phyloP scores from a whole-genome alignment of 2,113 vertebrate genomes.

The Balaenoptera acutorostrata region DNA sequence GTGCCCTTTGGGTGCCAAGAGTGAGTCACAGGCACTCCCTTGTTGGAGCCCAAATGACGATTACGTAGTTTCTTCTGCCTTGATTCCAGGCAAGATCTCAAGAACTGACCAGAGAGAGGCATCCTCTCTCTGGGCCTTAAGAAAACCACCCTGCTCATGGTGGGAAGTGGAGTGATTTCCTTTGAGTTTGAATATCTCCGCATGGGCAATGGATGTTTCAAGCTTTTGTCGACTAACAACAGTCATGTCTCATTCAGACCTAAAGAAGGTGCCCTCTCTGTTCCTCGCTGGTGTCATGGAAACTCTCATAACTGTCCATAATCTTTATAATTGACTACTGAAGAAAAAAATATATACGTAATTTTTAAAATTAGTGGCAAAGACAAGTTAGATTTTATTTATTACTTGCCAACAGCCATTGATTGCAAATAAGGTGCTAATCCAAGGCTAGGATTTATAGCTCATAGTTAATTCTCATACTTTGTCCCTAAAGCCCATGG shows the following conservation, averaged over 20 bases:
- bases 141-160: background rate
- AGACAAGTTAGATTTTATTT: background rate
- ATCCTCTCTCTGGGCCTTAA: background rate
- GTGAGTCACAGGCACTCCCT: background rate
- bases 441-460: background rate
- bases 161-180: background rate
- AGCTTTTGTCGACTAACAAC: background rate
- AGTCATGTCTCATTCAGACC: background rate
- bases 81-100: background rate
- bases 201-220: background rate
- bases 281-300: background rate
- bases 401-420: background rate
- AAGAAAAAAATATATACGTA: background rate
- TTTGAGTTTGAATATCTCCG: background rate
- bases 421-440: background rate
- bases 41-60: background rate
- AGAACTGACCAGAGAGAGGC: background rate
- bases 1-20: background rate
- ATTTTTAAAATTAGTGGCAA: background rate
- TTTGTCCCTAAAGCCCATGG: background rate
- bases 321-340: background rate
- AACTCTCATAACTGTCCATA: background rate
- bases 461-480: background rate
- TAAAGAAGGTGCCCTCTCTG: background rate
- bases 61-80: background rate